These are phyloP conservation scores for Nannobrachium achirus DNA, from an alignment of 2,113 vertebrate species.

Conservation along the genomic window DNA sequence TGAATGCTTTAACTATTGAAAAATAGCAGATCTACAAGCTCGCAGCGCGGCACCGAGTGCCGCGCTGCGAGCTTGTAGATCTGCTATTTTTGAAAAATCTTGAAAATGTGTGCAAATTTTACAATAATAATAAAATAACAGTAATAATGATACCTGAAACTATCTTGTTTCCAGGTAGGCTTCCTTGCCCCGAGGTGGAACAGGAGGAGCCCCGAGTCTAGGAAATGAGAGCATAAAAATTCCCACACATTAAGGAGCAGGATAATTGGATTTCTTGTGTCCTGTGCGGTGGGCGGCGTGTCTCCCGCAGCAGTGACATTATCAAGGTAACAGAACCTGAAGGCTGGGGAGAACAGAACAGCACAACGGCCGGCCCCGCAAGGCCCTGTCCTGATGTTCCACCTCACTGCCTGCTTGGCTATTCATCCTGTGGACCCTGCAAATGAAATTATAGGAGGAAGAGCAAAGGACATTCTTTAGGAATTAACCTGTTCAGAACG, in stretches of 20 bases:
- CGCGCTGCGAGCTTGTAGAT: no score
- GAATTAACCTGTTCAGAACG: slow-evolving; percentile 52
- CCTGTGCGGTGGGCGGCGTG: slow-evolving; percentile 61
- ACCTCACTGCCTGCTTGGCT: slow-evolving; percentile 78
- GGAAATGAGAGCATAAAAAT: slow-evolving; percentile 71
- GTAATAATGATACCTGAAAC: slow-evolving; percentile 44
- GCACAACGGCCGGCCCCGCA: slow-evolving; percentile 59
- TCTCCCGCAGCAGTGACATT: slow-evolving; percentile 75
- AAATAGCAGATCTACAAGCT: no score
- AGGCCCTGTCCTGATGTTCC: slow-evolving; percentile 75
- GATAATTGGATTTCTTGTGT: slow-evolving; percentile 76
- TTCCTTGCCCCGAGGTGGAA: slow-evolving; percentile 49
- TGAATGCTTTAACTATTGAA: no score
- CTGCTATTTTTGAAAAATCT: no score
- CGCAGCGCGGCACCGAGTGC: no score
- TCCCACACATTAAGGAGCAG: slow-evolving; percentile 70
- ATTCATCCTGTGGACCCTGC: slow-evolving; percentile 80
- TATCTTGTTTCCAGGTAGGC: slow-evolving; percentile 44
- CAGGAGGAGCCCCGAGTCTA: slow-evolving; percentile 58
- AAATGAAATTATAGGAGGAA: slow-evolving; percentile 84
- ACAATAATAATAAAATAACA: slow-evolving; percentile 22
- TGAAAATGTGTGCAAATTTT: no score
- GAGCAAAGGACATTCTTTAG: slow-evolving; percentile 83
- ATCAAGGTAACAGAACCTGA: slow-evolving; percentile 82
- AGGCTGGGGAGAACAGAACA: slow-evolving; percentile 69